Evolutionary conservation across 2,888 invertebrate genomes (phyloP).

Genomic region (Cantharis lateralis): DNA sequence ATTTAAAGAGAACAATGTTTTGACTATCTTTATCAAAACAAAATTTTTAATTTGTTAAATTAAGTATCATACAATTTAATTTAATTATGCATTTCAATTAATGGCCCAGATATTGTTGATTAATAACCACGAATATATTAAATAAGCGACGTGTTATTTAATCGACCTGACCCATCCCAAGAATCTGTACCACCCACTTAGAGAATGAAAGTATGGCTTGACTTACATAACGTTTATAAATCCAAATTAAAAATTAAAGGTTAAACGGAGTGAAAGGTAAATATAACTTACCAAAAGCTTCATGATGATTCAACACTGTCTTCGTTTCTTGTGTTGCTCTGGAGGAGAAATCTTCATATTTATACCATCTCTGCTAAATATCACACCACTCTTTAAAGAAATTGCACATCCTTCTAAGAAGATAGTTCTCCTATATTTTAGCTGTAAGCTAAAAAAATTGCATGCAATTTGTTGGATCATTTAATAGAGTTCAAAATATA

Average conservation of each 20-base stretch:
- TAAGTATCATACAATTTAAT: not conserved
- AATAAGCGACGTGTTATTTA: not conserved
- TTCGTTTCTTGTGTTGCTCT: conserved; percentile 32
- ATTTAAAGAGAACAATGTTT: too few relatives aligned
- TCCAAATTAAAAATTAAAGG: conserved; percentile 20
- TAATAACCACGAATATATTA: not conserved
- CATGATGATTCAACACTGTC: conserved; percentile 34
- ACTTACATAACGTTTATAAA: conserved; percentile 37
- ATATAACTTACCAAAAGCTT: conserved; percentile 39
- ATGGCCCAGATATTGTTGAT: not conserved
- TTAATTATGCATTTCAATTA: not conserved
- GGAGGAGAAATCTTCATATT: conserved; percentile 41
- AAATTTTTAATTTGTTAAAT: not conserved
- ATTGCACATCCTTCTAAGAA: conserved; percentile 14
- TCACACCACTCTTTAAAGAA: conserved; percentile 31
- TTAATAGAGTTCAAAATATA: not conserved
- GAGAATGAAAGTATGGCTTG: conserved; percentile 8
- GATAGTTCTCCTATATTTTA: conserved; percentile 6
- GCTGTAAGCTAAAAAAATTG: conserved; percentile 12
- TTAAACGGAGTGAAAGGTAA: conserved; percentile 23
- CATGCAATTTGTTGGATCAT: conserved; percentile 10
- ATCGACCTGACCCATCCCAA: conserved; percentile 9
- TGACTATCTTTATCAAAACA: too few relatives aligned
- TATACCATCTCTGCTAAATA: conserved; percentile 35
- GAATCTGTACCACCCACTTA: conserved; percentile 13